Evolutionary conservation across 2,797 vertebrate genomes (phyloP), one percentile per base, ranked within the genome.

Genomic region (Megalops cyprinoides): DNA sequence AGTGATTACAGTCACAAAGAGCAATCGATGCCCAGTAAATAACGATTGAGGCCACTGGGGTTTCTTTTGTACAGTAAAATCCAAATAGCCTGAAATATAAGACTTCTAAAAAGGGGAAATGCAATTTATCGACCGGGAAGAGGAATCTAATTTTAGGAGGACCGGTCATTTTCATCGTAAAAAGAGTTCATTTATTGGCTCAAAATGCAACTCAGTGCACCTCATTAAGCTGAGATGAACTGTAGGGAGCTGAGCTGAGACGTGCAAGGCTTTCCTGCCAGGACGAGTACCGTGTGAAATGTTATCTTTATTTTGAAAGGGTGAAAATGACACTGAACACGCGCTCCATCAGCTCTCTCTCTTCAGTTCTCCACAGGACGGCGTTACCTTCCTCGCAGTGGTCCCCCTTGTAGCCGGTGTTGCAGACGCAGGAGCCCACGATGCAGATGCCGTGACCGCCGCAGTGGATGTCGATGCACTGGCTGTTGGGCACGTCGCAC

Each of bases 341-440:
- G 74, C 48, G 28, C n/a, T n/a, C n/a, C n/a, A n/a, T n/a, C n/a
- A n/a, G n/a, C n/a, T n/a, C n/a, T n/a, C n/a, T n/a, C n/a, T n/a
- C n/a, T n/a, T n/a, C n/a, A n/a, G n/a, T n/a, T n/a, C n/a, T n/a
- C n/a, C n/a, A n/a, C n/a, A n/a, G n/a, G n/a, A n/a, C n/a, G n/a
- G n/a, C n/a, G n/a, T 94, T 94, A 99, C 98, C 97, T 96, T 97
- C 96, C 82, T 98, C 97, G 84, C 98, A 99, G 84, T 89, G 96
- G 87, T 95, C 93, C 85, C 98, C 98, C 91, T 97, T 99, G 94
- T 96, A 97, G 65, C 98, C 98, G 0, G 94, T 94, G 94, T 98
- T 97, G 93, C 98, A 99, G 78, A 95, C 95, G 79, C 98, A 99
- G 85, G 93, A 96, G 80, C 98, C 98, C 84, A 96, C 94, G 92